These are phyloP conservation scores for Cephalopterus ornatus DNA, from an alignment of 2,113 vertebrate species.

Conservation along the genomic window DNA sequence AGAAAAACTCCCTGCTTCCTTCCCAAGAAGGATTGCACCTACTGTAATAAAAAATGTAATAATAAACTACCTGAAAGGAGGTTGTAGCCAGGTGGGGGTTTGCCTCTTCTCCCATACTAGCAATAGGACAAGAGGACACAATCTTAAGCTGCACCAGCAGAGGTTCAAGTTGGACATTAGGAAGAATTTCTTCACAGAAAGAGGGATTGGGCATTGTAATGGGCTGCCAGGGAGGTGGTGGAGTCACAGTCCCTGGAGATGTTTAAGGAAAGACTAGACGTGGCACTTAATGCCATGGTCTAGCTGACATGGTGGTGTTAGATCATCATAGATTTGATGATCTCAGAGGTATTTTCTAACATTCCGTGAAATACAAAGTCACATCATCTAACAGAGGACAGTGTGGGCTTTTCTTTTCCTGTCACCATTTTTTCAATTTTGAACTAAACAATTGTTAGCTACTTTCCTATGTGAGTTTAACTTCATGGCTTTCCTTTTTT, in stretches of 20 bases:
- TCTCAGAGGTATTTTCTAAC: background rate
- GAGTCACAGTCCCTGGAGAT: background rate
- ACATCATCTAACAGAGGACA: background rate
- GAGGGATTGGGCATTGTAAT: background rate
- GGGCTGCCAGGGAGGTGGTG: background rate
- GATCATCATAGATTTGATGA: background rate
- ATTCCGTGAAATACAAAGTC: background rate
- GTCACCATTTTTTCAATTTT: background rate
- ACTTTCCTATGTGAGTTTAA: background rate
- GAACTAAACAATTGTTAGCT: background rate
- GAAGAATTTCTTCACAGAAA: background rate
- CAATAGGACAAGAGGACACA: background rate
- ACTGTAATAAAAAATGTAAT: background rate
- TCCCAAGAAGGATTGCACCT: background rate
- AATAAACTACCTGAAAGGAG: background rate
- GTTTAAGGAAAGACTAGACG: background rate
- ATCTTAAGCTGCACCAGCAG: background rate
- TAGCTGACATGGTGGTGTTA: background rate
- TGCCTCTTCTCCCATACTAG: background rate
- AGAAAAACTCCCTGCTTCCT: background rate
- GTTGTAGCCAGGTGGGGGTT: background rate
- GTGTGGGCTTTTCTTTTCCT: background rate
- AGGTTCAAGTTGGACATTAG: background rate
- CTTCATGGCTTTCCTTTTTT: background rate
- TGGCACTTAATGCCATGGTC: background rate